Evolutionary conservation across 2,797 vertebrate species (phyloP), one percentile per base, ranked within the genome.

Genomic region (Kryptolebias ocellatus): DNA sequence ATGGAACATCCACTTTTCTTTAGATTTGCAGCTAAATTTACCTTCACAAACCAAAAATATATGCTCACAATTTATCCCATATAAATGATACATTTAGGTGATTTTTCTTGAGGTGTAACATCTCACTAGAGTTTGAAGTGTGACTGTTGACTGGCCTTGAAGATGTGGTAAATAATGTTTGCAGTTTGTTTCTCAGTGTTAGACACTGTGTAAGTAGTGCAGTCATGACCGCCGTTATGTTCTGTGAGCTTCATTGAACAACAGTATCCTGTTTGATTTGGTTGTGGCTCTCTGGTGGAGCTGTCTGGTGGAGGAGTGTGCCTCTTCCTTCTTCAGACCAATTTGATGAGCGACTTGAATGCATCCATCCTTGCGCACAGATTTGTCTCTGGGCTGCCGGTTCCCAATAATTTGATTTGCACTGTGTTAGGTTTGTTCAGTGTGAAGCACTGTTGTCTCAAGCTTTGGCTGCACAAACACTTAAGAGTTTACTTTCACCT

Each of bases 231-330:
- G 17, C 66, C 14, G 64, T 83, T 85, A 76, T 83, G 83, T 79
- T 77, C 72, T 14, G 20, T 52, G 50, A 18, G 66, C 77, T 79
- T 74, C 51, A 58, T 60, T 64, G 74, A 80, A 73, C 74, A 74
- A 47, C 49, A 73, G 74, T 81, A 76, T 73, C 76, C 65, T 78
- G 61, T 79, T 80, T 76, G 76, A 84, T 85, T 83, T 82, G 76
- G 70, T 62, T 82, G 71, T 59, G 63, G 80, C 56, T 75, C 64
- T 63, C 31, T n/a, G 51, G 69, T 64, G 65, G 28, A 59, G 39
- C 56, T 75, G 62, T 63, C 31, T n/a, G 51, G 69, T 64, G 65
- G 28, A 59, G 39, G 53, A 49, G 61, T 54, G 59, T 67, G 50
- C 59, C 55, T 66, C 53, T 34, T 20, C 37, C 27, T 53, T 15